These are phyloP conservation scores for Paracanthobrama guichenoti DNA, from an alignment of 2,113 vertebrate species.

Conservation along the genomic window DNA sequence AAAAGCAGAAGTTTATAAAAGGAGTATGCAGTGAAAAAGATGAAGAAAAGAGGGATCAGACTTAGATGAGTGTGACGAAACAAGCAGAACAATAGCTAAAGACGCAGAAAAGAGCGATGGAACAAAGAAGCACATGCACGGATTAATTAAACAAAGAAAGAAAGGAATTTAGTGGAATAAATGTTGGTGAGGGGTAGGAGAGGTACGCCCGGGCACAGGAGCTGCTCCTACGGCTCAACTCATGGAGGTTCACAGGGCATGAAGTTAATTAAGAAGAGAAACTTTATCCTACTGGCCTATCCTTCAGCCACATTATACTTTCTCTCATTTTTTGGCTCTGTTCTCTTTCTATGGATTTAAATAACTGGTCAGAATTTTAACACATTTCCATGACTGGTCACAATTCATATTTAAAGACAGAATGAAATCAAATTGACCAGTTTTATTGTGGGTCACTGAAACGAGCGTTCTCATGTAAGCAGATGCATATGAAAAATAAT, in stretches of 20 bases:
- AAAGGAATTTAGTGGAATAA: constrained; percentile 15
- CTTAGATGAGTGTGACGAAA: not conserved
- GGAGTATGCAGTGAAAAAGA: not conserved
- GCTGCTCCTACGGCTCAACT: not conserved
- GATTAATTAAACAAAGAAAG: constrained; percentile 31
- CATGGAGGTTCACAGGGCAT: constrained; percentile 23
- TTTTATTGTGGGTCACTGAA: no score
- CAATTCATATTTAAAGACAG: not conserved
- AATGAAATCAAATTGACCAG: not conserved
- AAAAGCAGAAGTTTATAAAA: constrained; percentile 15
- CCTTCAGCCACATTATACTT: not conserved
- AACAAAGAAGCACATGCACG: constrained; percentile 18
- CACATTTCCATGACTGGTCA: not conserved
- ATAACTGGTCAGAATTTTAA: not conserved
- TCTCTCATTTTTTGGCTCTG: not conserved
- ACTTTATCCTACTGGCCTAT: not conserved
- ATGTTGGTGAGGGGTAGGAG: not conserved
- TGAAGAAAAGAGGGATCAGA: constrained; percentile 8
- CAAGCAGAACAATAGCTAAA: constrained; percentile 4
- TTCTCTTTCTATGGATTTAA: not conserved
- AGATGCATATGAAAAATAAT: no score
- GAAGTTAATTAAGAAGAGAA: constrained; percentile 30
- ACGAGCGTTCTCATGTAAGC: no score
- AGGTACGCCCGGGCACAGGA: not conserved
- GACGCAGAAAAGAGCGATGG: not conserved